Evolutionary conservation across 2,113 vertebrate genomes (phyloP).

Genomic region (Anoplopoma fimbria): DNA sequence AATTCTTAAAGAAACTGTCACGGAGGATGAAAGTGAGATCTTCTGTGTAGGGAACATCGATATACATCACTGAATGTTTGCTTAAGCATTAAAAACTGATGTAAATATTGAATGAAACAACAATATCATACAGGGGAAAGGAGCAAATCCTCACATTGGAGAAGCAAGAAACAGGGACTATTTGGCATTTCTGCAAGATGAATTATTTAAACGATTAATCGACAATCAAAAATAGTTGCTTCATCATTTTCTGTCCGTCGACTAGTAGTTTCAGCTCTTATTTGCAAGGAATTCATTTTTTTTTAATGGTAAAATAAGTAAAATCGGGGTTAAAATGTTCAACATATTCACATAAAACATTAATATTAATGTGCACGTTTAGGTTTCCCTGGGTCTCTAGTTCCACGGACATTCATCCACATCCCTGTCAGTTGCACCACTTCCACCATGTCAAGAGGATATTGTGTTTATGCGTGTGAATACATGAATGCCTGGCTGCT

Average conservation of each 20-base stretch:
- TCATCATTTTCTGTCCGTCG: background rate
- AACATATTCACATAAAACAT: background rate
- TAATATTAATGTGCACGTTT: background rate
- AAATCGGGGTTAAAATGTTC: background rate
- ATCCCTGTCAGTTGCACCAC: slow-evolving; percentile 27
- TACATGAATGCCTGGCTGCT: background rate
- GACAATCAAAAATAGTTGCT: background rate
- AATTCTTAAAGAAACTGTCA: background rate
- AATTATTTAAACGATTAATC: background rate
- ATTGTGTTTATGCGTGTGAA: slow-evolving; percentile 44
- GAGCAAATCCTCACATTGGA: background rate
- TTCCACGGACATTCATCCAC: background rate
- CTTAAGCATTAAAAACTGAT: background rate
- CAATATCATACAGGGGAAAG: background rate
- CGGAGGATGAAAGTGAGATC: background rate
- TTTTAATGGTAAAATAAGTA: background rate
- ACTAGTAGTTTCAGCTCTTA: background rate
- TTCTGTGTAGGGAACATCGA: background rate
- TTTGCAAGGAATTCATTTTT: background rate
- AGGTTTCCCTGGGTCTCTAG: background rate
- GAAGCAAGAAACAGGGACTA: background rate
- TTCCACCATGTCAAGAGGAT: slow-evolving; percentile 49
- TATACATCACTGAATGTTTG: background rate
- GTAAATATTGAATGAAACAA: slow-evolving; percentile 11
- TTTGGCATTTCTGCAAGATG: background rate